A percentile compares a stretch with the other conserved stretches of the same genome.
phyloP scores from a whole-genome alignment of 1,140 invertebrate species.

The Harlomillsia oculata region DNA sequence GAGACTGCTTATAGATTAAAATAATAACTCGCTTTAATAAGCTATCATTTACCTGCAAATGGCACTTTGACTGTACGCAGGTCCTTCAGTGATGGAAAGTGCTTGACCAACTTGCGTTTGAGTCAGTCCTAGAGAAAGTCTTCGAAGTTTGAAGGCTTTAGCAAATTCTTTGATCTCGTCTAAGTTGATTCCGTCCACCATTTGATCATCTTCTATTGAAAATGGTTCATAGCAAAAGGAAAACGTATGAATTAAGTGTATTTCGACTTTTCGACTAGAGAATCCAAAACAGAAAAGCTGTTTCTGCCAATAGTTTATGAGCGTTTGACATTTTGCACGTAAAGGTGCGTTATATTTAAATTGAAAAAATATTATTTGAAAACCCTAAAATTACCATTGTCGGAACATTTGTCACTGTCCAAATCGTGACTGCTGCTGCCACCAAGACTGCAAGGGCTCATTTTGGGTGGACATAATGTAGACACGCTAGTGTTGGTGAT shows the following conservation, averaged over 20 bases:
- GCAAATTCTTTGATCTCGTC: slow-evolving; percentile 98
- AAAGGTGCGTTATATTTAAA: too few species aligned
- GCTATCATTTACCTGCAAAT: slow-evolving; percentile 75
- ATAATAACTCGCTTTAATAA: neutral
- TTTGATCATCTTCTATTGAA: slow-evolving; percentile 38
- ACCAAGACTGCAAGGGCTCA: slow-evolving; percentile 28
- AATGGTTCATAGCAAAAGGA: too few species aligned
- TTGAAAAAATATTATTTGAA: too few species aligned
- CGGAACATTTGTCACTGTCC: slow-evolving; percentile 31
- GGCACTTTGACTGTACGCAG: slow-evolving; percentile 95
- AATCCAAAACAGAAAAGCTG: too few species aligned
- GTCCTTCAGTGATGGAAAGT: slow-evolving; percentile 87
- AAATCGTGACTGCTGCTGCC: slow-evolving; percentile 14
- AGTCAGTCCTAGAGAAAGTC: slow-evolving; percentile 84
- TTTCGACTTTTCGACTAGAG: too few species aligned
- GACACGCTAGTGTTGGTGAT: slow-evolving; percentile 21
- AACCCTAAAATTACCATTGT: slow-evolving; percentile 19
- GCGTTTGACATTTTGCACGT: too few species aligned
- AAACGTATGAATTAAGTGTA: too few species aligned
- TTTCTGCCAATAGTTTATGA: too few species aligned
- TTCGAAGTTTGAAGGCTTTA: slow-evolving; percentile 87
- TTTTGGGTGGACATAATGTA: slow-evolving; percentile 20
- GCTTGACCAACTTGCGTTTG: slow-evolving; percentile 94
- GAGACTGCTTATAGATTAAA: too few species aligned
- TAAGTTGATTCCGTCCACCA: slow-evolving; percentile 90